Evolutionary conservation across 2,888 invertebrate species (phyloP), one percentile per base, ranked within the genome.

Genomic region (Sminthurinus aureus): DNA sequence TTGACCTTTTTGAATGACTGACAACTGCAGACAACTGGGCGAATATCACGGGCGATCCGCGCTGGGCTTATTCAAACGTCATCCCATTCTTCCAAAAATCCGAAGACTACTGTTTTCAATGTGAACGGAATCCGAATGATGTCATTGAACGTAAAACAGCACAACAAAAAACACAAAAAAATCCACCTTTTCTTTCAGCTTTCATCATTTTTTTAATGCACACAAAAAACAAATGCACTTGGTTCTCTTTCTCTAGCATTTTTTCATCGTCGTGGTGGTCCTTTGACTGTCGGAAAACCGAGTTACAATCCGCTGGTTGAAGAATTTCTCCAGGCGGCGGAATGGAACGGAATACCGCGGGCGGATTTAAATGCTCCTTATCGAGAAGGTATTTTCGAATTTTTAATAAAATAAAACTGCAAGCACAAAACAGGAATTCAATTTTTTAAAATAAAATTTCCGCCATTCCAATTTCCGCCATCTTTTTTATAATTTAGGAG

Each of bases 291-390:
- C 0, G 87, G 86, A 1, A 87, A 87, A 67, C 88, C 88, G 13
- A 80, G 85, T 6, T 88, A 86, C 66, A 86, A 85, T 58, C 88
- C 88, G 18, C 84, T 88, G 22, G 87, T 87, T 2, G 87, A 87
- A 85, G 86, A 88, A 78, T 88, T 88, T 78, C 85, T 87, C 58
- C 85, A 87, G 74, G 88, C 85, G 13, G 85, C 87, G 15, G 88
- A 86, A 69, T 88, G 88, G 88, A 85, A 86, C 82, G 86, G 86
- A 20, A 87, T 88, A 81, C 88, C 88, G 22, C 83, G 87, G 79
- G 87, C 86, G 51, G 88, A 87, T 83, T 85, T 88, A 81, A 88
- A 88, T 84, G 88, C 82, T 11, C 87, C 87, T 0, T 88, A 87
- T 75, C 69, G 58, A 66, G 84, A 87, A 87, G 87, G 88, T 87